A percentile compares a stretch with the other conserved stretches of the same genome.
These are phyloP conservation scores for Magallana angulata DNA, from an alignment of 1,140 invertebrate species.

Conservation along the genomic window DNA sequence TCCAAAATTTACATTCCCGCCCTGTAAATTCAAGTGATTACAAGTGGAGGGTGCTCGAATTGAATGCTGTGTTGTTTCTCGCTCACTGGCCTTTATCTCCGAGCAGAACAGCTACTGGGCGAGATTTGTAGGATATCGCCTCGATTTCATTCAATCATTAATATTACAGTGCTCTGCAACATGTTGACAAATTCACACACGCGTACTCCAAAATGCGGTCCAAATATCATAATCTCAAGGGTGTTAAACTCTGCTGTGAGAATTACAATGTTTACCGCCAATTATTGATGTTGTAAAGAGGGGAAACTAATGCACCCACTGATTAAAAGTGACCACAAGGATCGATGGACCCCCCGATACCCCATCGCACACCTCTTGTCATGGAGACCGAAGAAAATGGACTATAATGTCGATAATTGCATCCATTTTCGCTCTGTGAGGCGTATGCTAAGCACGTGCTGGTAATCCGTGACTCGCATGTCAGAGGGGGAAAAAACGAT, in stretches of 20 bases:
- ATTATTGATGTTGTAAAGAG: neutral
- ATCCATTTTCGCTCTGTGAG: neutral
- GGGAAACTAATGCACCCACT: neutral
- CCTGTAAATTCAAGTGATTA: too few species aligned
- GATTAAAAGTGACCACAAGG: conserved; percentile 12
- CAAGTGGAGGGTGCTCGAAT: too few species aligned
- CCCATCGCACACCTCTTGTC: neutral
- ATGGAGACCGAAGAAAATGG: neutral
- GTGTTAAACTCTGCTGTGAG: neutral
- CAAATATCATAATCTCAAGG: too few species aligned
- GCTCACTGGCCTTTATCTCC: too few species aligned
- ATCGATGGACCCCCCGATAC: neutral
- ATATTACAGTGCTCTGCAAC: too few species aligned
- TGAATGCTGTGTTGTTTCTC: too few species aligned
- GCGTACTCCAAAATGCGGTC: too few species aligned
- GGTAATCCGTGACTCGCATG: neutral
- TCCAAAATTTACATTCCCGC: too few species aligned
- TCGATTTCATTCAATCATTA: too few species aligned
- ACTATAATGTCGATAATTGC: neutral
- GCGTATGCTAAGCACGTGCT: neutral
- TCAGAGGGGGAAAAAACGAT: neutral
- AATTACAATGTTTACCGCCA: neutral
- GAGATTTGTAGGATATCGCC: too few species aligned
- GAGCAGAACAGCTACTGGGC: too few species aligned
- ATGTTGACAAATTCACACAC: too few species aligned